phyloP scores from a whole-genome alignment of 2,113 vertebrate genomes.

The Hucho hucho region DNA sequence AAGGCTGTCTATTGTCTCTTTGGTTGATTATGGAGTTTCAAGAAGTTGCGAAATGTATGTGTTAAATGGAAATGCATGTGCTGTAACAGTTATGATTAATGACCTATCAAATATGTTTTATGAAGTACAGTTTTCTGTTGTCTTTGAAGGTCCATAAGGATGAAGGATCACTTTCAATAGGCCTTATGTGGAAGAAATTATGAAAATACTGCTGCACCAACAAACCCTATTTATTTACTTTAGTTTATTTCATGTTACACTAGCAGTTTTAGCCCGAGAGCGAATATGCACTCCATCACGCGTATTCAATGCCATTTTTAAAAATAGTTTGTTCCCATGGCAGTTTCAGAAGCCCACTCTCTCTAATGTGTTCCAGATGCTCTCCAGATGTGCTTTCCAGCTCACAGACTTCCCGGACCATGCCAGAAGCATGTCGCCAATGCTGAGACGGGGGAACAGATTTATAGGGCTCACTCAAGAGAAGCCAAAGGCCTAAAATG shows the following conservation, averaged over 20 bases:
- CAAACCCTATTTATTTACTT: conserved; percentile 20
- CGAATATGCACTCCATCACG: conserved; percentile 28
- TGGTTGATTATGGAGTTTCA: too few relatives aligned
- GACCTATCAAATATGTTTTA: background rate
- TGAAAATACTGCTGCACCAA: conserved; percentile 14
- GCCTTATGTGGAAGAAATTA: background rate
- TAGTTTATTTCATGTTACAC: conserved; percentile 22
- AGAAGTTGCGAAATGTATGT: too few relatives aligned
- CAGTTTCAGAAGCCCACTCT: conserved; percentile 36
- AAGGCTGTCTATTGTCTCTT: too few relatives aligned
- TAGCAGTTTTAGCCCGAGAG: conserved; percentile 7
- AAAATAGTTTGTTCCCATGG: conserved; percentile 77
- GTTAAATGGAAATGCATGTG: background rate
- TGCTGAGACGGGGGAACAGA: conserved; percentile 9
- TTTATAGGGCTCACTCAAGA: background rate
- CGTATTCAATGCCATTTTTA: conserved; percentile 44
- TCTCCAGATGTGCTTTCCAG: conserved; percentile 71
- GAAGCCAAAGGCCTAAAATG: background rate
- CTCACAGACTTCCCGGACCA: conserved; percentile 13
- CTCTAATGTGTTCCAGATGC: conserved; percentile 73
- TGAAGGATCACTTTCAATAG: background rate
- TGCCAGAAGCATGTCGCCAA: conserved; percentile 43
- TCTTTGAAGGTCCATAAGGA: background rate
- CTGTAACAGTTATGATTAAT: conserved; percentile 4
- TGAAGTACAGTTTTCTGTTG: background rate